Evolutionary conservation across 1,140 invertebrate species (phyloP), one percentile per base, ranked within the genome.

Genomic region (Micrasema longulum): DNA sequence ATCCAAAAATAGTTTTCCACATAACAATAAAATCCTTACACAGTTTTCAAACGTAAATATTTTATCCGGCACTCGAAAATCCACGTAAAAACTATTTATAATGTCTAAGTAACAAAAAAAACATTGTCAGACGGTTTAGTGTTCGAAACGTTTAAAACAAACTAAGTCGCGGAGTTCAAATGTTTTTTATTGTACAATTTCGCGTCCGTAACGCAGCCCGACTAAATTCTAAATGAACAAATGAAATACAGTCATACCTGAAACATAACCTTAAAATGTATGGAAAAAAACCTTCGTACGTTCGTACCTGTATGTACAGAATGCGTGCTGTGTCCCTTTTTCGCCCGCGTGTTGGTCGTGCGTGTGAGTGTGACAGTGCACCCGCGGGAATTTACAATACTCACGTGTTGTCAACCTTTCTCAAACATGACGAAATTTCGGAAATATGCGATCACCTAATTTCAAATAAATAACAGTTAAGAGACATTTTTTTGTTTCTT

Each of bases 231-330:
- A 66, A 66, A 31, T 31, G 26, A 31, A 31, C 7, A 31, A n/a
- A 66, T 66, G 63, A 52, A 23, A 14, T 36, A 16, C n/a, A 12
- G 26, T 35, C 45, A 38, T 48, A 52, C 45, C 63, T 48, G 63
- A 48, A 22, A 66, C 63, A 66, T 66, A 66, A 66, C 63, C 63
- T 66, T 9, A 38, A 66, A 66, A 66, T 66, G 47, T 66, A 50
- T 45, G 18, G 22, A 45, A 66, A 66, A 64, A 66, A 36, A n/a
- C n/a, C n/a, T n/a, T n/a, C n/a, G n/a, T n/a, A n/a, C 31, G 7
- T 52, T 66, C 63, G 12, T 66, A 66, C 63, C 63, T 66, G 63
- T 52, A 38, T 52, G 48, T 31, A 43, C 55, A 60, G 55, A 60
- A 60, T 41, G 9, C 36, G 35, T 60, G 22, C 36, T 60, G 35